phyloP scores from a whole-genome alignment of 2,113 vertebrate genomes.

The Centropus unirufus region DNA sequence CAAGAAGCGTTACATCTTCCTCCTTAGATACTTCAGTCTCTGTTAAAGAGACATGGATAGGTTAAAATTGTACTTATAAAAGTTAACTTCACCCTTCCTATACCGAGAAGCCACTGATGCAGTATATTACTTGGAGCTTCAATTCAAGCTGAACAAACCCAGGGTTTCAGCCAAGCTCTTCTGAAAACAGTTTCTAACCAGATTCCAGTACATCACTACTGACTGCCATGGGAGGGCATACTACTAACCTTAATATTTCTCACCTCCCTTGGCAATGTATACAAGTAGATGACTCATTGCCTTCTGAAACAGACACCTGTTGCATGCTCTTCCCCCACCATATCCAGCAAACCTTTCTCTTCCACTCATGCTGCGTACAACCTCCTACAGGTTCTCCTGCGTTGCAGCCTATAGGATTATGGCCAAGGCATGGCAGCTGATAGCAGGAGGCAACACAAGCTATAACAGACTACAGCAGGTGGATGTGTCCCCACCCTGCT shows the following conservation, averaged over 20 bases:
- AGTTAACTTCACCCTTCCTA: background rate
- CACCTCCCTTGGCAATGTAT: accelerated
- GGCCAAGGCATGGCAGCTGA: background rate
- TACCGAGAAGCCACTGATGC: background rate
- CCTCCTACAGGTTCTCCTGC: background rate
- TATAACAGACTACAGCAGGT: background rate
- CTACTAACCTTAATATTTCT: background rate
- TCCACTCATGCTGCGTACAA: background rate
- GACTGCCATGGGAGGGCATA: background rate
- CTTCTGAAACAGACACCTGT: background rate
- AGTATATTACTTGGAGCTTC: background rate
- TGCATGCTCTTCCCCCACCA: background rate
- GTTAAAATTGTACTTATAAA: background rate
- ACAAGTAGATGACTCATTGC: background rate
- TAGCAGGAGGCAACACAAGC: background rate
- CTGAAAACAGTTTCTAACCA: background rate
- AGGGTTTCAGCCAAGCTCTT: background rate
- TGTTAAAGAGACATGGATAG: background rate
- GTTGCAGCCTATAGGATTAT: background rate
- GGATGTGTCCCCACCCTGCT: background rate
- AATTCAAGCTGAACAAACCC: background rate
- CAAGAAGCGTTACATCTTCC: background rate
- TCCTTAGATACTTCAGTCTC: background rate
- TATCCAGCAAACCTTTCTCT: background rate
- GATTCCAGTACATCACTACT: background rate